These are phyloP conservation scores for Heterochromis multidens DNA, from an alignment of 2,113 vertebrate genomes.

Conservation along the genomic window DNA sequence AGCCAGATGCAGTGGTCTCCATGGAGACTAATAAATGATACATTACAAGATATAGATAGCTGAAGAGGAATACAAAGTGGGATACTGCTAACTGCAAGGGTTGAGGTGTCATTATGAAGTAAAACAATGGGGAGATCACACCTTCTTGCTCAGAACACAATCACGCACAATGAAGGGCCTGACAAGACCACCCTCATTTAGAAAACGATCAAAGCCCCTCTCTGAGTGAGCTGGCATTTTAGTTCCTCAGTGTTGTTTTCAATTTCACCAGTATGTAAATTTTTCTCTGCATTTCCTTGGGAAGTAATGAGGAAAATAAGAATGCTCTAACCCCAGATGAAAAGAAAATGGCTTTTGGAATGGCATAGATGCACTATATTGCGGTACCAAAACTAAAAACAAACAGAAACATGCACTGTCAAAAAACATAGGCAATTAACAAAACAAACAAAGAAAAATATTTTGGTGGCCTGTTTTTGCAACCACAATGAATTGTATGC, in stretches of 20 bases:
- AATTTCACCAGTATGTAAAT: conserved; percentile 68
- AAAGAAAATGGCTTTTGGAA: conserved; percentile 57
- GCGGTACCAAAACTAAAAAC: neutral
- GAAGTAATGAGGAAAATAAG: conserved; percentile 69
- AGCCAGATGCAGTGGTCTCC: neutral
- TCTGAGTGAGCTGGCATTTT: conserved; percentile 36
- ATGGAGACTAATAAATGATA: conserved; percentile 18
- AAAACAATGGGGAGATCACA: conserved; percentile 41
- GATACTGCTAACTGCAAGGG: conserved; percentile 2
- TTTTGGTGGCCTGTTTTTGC: neutral
- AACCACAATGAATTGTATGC: neutral
- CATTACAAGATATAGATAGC: neutral
- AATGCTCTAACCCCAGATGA: conserved; percentile 61
- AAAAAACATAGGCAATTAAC: conserved; percentile 1
- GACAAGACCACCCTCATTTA: conserved; percentile 32
- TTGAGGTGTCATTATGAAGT: conserved; percentile 42
- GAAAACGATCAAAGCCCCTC: conserved; percentile 53
- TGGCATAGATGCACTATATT: conserved; percentile 18
- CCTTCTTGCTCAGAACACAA: conserved; percentile 34
- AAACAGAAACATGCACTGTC: neutral
- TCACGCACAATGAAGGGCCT: conserved; percentile 42
- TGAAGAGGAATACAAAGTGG: neutral
- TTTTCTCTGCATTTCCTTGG: conserved; percentile 36
- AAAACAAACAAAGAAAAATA: neutral
- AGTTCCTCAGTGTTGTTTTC: conserved; percentile 60